phyloP scores from a whole-genome alignment of 2,888 invertebrate species.

The Rhagonycha lutea region DNA sequence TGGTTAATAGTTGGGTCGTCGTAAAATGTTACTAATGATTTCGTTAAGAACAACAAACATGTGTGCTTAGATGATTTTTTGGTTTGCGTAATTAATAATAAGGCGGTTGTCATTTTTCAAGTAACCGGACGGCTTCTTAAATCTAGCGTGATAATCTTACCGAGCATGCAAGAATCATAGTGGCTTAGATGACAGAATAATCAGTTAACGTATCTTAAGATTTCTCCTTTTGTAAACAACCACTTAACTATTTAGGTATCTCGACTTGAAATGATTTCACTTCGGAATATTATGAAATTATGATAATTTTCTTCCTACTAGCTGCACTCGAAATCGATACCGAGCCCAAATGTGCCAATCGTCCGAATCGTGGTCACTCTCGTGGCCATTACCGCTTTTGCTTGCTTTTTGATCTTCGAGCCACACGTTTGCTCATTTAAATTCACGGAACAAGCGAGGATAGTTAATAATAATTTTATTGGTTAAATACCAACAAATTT shows the following conservation, averaged over 20 bases:
- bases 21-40: slow-evolving; percentile 35
- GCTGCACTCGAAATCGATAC: neutral
- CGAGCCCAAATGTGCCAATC: neutral
- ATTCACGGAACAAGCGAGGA: slow-evolving; percentile 11
- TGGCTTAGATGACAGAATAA: slow-evolving; percentile 45
- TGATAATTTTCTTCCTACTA: slow-evolving; percentile 30
- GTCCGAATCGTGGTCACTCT: neutral
- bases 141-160: slow-evolving; percentile 50
- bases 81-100: slow-evolving; percentile 46
- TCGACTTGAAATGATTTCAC: slow-evolving; percentile 13
- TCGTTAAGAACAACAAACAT: slow-evolving; percentile 25
- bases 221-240: slow-evolving; percentile 26
- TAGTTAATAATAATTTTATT: slow-evolving; percentile 1
- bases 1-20: slow-evolving; percentile 33
- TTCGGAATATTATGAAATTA: slow-evolving; percentile 32
- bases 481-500: slow-evolving; percentile 7
- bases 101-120: slow-evolving; percentile 48
- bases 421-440: neutral
- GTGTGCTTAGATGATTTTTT: slow-evolving; percentile 14
- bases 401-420: neutral
- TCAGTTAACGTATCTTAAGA: slow-evolving; percentile 42
- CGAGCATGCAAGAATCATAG: slow-evolving; percentile 45
- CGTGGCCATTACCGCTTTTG: neutral
- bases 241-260: slow-evolving; percentile 8
- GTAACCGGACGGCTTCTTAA: slow-evolving; percentile 47